Percentiles rank a stretch among this genome's conserved stretches.
Conservation (phyloP, 2,797 vertebrate species). For the Betta splendens region DNA sequence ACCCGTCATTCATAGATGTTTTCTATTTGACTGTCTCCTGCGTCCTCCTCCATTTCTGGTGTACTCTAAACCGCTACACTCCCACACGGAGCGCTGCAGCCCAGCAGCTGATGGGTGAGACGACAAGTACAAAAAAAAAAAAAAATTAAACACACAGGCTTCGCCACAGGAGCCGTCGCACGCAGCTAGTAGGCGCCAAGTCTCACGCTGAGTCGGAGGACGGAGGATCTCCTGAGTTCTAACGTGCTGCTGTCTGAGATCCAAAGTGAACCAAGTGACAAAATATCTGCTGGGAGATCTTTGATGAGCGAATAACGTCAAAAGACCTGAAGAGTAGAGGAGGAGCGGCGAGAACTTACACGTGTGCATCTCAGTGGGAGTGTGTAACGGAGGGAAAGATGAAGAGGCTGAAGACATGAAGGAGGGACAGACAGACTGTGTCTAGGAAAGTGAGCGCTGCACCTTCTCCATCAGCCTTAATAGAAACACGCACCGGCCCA, state of each 20-base stretch:
- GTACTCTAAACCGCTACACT: conserved; percentile 53
- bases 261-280: conserved; percentile 45
- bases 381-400: conserved; percentile 50
- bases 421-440: conserved; percentile 53
- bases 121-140: conserved; percentile 29
- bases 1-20: conserved; percentile 50
- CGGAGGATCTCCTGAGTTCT: conserved; percentile 44
- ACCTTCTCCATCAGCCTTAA: conserved; percentile 68
- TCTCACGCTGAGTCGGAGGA: conserved; percentile 39
- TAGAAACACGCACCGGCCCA: conserved; percentile 71
- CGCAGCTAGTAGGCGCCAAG: conserved; percentile 40
- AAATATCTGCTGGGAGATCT: conserved; percentile 53
- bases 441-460: conserved; percentile 63
- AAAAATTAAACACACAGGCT: conserved; percentile 55
- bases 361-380: conserved; percentile 62
- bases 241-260: conserved; percentile 37
- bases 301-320: conserved; percentile 50
- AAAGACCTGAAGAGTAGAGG: conserved; percentile 28
- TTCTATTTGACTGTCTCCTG: conserved; percentile 55
- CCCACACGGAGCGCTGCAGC: conserved; percentile 47
- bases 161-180: conserved; percentile 43
- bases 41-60: conserved; percentile 42
- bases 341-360: conserved; percentile 41
- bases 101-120: conserved; percentile 42
- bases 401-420: conserved; percentile 47